Percentiles rank a stretch among this genome's conserved stretches.
Conservation (phyloP, 2,888 invertebrate species). For the Drosophila bunnanda region DNA sequence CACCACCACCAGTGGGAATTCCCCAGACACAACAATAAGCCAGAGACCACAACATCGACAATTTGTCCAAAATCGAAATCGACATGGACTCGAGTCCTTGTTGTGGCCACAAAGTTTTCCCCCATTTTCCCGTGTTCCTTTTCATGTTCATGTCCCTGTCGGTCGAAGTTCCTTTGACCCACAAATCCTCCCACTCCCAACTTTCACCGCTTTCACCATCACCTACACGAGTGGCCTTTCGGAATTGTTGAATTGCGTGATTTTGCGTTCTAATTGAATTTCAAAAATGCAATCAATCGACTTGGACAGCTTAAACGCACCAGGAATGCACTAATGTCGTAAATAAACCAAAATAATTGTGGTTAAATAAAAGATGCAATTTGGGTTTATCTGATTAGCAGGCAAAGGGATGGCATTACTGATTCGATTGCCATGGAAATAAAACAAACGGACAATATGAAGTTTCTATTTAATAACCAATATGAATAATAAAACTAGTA, state of each 20-base stretch:
- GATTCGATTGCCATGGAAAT: background rate
- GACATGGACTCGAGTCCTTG: constrained; percentile 20
- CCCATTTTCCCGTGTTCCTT: constrained; percentile 49
- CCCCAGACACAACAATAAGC: constrained; percentile 43
- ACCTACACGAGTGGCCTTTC: constrained; percentile 35
- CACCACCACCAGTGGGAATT: constrained; percentile 32
- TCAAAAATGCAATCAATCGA: constrained; percentile 52
- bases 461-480: background rate
- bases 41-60: constrained; percentile 25
- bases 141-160: constrained; percentile 35
- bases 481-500: background rate
- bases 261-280: constrained; percentile 63
- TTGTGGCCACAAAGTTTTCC: constrained; percentile 32
- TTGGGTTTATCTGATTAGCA: background rate
- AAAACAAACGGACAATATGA: background rate
- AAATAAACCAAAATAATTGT: constrained; percentile 11
- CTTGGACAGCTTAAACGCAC: constrained; percentile 19
- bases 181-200: constrained; percentile 1
- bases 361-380: background rate
- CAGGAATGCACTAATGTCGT: constrained; percentile 2
- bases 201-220: constrained; percentile 17
- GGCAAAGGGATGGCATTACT: background rate
- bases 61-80: constrained; percentile 26
- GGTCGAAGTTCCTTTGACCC: constrained; percentile 13
- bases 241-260: constrained; percentile 70